Evolutionary conservation across 2,888 invertebrate genomes (phyloP).

Genomic region (Ectobius pallidus): DNA sequence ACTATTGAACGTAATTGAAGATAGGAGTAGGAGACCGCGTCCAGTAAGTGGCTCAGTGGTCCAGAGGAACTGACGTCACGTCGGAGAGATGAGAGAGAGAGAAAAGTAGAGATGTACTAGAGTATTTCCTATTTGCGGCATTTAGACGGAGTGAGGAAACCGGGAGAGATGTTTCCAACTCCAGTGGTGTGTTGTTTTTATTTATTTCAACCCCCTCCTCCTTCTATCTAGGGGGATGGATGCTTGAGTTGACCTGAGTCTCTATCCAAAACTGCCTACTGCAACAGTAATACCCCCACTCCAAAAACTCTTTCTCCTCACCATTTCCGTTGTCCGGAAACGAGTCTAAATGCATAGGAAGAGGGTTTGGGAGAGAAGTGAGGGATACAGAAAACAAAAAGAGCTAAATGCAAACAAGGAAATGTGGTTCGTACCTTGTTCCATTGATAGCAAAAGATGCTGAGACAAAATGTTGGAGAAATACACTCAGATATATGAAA

Average conservation of each 20-base stretch:
- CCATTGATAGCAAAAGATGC: slow-evolving; percentile 6
- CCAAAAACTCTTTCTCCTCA: slow-evolving; percentile 18
- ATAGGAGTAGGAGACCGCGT: slow-evolving; percentile 20
- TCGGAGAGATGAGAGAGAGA: slow-evolving; percentile 17
- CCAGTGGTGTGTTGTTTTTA: slow-evolving; percentile 17
- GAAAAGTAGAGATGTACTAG: neutral
- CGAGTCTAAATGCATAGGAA: slow-evolving; percentile 37
- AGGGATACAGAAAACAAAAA: slow-evolving; percentile 19
- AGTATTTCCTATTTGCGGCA: slow-evolving; percentile 30
- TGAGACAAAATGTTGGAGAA: neutral
- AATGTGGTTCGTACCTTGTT: slow-evolving; percentile 25
- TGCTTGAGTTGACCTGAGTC: slow-evolving; percentile 27
- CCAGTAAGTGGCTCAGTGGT: slow-evolving; percentile 35
- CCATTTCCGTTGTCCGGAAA: slow-evolving; percentile 42
- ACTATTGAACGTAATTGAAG: slow-evolving; percentile 1
- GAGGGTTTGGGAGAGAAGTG: slow-evolving; percentile 20
- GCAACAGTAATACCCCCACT: slow-evolving; percentile 6
- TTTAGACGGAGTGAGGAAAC: slow-evolving; percentile 21
- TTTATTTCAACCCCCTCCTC: slow-evolving; percentile 16
- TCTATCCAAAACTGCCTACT: neutral
- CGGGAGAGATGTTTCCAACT: slow-evolving; percentile 12
- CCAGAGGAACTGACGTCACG: slow-evolving; percentile 35
- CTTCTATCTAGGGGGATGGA: slow-evolving; percentile 10
- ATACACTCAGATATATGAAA: slow-evolving; percentile 3
- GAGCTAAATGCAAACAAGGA: slow-evolving; percentile 28